Evolutionary conservation across 2,888 invertebrate species (phyloP), one percentile per base, ranked within the genome.

Genomic region (Eupithecia pulchellata): DNA sequence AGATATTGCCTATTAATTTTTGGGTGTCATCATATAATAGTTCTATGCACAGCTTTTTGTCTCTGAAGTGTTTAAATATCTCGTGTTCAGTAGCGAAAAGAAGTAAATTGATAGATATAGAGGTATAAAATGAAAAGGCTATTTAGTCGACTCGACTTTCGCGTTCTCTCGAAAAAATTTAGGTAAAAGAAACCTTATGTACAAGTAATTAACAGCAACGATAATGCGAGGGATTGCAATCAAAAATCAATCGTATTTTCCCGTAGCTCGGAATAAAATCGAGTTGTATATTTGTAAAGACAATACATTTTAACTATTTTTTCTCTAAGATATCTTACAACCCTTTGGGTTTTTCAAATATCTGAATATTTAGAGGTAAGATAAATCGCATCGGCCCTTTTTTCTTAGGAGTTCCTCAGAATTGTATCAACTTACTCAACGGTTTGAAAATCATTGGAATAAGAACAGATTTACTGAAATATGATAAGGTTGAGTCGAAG

Each of bases 121-220:
- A 79, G 82, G 79, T 81, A 82, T 36, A 57, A 77, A 85, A 80
- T 67, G 79, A 75, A 79, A 81, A 80, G 74, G 72, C 78, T 82
- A 82, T 82, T 82, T 80, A 77, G 78, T 79, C 76, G 73, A 74
- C 75, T 78, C 76, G 77, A 79, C 77, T 78, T 78, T 80, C 75
- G 75, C 79, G 79, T 61, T 20, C 32, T 32, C 13, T n/a, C 25
- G 52, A 25, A 52, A 25, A 52, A 25, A 25, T 25, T 47, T 25
- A 52, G 13, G 13, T 61, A 14, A 60, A 34, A 20, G 0, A 57
- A 57, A n/a, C 29, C 47, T 55, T 39, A 5, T 20, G 20, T 47
- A 20, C n/a, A 65, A n/a, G 17, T 32, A 47, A 34, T 34, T 20
- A 60, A 60, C 20, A 61, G 25, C 61, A 61, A 34, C 25, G 5